Percentiles rank a stretch among this genome's conserved stretches.
These are phyloP conservation scores for Phyllotreta striolata DNA, from an alignment of 2,888 invertebrate species.

Conservation along the genomic window DNA sequence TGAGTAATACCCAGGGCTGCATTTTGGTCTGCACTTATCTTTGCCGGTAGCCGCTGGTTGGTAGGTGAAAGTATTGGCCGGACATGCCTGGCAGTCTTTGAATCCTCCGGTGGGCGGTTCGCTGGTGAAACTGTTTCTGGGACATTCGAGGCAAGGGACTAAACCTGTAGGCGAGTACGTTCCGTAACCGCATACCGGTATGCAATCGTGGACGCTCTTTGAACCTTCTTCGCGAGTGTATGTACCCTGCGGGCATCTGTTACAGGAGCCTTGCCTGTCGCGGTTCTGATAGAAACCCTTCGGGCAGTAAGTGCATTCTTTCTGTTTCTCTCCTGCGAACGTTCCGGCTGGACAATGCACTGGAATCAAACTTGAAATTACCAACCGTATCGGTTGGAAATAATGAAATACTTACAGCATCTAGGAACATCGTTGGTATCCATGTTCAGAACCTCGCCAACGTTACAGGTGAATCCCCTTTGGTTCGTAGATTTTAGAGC, in stretches of 20 bases:
- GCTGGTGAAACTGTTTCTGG: conserved; percentile 87
- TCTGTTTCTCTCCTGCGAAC: conserved; percentile 88
- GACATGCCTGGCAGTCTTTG: conserved; percentile 93
- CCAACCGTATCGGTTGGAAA: not conserved
- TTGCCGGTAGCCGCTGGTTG: conserved; percentile 88
- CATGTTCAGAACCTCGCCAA: conserved; percentile 94
- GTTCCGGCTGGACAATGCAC: conserved; percentile 98
- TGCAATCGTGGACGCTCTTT: conserved; percentile 84
- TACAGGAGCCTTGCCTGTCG: conserved; percentile 88
- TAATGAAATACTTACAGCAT: conserved; percentile 75
- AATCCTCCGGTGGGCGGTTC: conserved; percentile 90
- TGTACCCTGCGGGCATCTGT: conserved; percentile 90
- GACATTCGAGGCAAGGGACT: conserved; percentile 93
- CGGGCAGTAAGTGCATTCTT: conserved; percentile 89
- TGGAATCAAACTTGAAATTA: conserved; percentile 54
- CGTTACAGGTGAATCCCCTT: conserved; percentile 91
- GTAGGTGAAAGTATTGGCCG: conserved; percentile 87
- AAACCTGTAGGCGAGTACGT: conserved; percentile 95
- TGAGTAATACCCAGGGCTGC: conserved; percentile 89
- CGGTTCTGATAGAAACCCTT: conserved; percentile 93
- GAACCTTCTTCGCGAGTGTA: conserved; percentile 92
- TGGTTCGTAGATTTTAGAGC: conserved; percentile 85
- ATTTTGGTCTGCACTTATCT: conserved; percentile 86
- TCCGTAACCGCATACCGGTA: conserved; percentile 95
- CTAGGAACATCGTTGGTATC: conserved; percentile 90